Conservation (phyloP, 2,797 vertebrate species). For the Alosa sapidissima region DNA sequence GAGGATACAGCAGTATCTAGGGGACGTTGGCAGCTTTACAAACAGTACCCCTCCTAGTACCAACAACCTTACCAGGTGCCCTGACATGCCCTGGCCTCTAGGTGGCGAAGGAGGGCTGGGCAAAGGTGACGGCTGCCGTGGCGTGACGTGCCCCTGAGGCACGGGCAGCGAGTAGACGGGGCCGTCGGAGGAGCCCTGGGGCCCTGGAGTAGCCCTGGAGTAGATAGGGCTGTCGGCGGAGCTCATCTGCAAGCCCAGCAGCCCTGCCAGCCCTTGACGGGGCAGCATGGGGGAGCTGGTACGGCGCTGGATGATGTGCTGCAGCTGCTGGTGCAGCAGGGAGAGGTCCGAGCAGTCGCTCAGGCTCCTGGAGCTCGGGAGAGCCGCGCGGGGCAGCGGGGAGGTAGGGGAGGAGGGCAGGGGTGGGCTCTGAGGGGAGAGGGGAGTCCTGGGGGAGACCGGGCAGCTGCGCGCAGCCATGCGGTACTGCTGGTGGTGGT, state of each 20-base stretch:
- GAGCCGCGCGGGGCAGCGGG: constrained; percentile 26
- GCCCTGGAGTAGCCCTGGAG: background rate
- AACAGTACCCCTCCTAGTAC: background rate
- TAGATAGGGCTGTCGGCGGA: background rate
- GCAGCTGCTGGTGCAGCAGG: constrained; percentile 70
- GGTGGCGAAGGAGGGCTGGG: constrained; percentile 5
- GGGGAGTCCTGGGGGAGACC: constrained; percentile 18
- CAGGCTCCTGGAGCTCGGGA: constrained; percentile 36
- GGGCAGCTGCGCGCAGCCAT: background rate
- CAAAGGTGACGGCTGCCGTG: background rate
- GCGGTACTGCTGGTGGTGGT: background rate
- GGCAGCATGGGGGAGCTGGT: constrained; percentile 66
- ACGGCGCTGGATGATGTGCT: constrained; percentile 67
- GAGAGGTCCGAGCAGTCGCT: constrained; percentile 63
- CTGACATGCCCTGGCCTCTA: background rate
- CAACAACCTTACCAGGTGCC: constrained; percentile 5
- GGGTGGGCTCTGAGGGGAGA: constrained; percentile 12
- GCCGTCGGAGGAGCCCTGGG: background rate
- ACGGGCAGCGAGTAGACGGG: background rate
- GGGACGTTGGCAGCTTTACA: background rate
- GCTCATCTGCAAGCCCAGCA: background rate
- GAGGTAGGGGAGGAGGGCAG: background rate
- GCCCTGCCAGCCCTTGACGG: background rate
- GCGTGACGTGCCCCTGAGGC: background rate
- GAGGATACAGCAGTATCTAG: background rate